Conservation (phyloP, 2,888 invertebrate species). For the Linyphia triangularis region DNA sequence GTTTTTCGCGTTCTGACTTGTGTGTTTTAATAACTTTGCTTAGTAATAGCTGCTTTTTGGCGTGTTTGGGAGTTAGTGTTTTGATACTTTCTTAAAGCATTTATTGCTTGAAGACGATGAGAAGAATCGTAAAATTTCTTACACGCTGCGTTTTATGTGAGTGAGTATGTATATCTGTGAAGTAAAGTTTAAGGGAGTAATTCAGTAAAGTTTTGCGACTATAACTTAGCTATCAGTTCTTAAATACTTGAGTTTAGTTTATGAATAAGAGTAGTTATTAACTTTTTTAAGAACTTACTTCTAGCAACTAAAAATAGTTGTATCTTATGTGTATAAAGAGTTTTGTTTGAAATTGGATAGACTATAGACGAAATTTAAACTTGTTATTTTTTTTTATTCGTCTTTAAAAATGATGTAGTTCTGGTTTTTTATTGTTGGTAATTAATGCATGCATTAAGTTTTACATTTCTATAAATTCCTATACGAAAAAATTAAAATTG, state of each 20-base stretch:
- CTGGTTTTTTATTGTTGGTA: too few relatives aligned
- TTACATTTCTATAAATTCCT: too few relatives aligned
- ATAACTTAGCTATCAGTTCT: not conserved
- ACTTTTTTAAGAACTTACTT: too few relatives aligned
- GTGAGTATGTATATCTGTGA: not conserved
- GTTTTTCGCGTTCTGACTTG: conserved; percentile 18
- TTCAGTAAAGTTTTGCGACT: not conserved
- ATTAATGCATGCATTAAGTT: too few relatives aligned
- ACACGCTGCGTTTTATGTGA: not conserved
- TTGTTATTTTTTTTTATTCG: too few relatives aligned
- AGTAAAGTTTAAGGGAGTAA: not conserved
- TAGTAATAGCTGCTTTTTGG: conserved; percentile 30
- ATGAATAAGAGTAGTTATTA: not conserved
- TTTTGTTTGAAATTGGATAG: too few relatives aligned
- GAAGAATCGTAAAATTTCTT: too few relatives aligned
- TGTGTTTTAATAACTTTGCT: conserved; percentile 51
- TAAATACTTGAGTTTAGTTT: not conserved
- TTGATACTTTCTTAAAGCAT: not conserved
- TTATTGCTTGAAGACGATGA: not conserved
- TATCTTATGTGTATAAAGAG: too few relatives aligned
- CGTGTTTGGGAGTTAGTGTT: not conserved
- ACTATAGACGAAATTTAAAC: too few relatives aligned
- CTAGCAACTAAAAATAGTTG: too few relatives aligned
- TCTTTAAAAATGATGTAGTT: too few relatives aligned
- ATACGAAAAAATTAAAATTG: too few relatives aligned